Conservation (phyloP, 2,113 vertebrate genomes). For the Tapirus terrestris region DNA sequence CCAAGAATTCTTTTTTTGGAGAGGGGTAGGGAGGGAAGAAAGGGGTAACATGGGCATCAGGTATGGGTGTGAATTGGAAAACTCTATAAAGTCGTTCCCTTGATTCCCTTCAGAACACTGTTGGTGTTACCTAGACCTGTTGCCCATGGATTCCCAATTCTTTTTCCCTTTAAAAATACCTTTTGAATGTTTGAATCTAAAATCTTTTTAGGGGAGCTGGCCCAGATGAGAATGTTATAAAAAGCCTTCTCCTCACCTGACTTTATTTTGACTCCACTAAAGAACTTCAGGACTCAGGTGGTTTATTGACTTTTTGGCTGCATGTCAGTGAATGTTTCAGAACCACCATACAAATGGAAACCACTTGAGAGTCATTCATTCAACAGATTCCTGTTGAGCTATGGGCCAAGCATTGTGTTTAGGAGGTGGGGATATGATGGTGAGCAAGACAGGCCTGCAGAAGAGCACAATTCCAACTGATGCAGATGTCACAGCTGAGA, state of each 20-base stretch:
- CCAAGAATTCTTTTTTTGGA: not conserved
- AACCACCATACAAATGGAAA: not conserved
- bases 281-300: slow-evolving; percentile 52
- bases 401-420: not conserved
- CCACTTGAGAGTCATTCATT: not conserved
- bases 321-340: slow-evolving; percentile 51
- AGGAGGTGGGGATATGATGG: not conserved
- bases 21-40: not conserved
- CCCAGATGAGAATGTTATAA: slow-evolving; percentile 52
- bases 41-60: not conserved
- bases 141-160: slow-evolving; percentile 52
- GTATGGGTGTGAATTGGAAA: not conserved
- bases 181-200: slow-evolving; percentile 65
- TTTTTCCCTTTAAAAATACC: slow-evolving; percentile 42
- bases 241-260: slow-evolving; percentile 52
- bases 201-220: slow-evolving; percentile 53
- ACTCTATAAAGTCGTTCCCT: not conserved
- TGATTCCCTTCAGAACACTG: not conserved
- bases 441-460: not conserved
- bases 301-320: slow-evolving; percentile 55
- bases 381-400: not conserved
- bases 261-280: slow-evolving; percentile 53
- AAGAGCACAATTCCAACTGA: not conserved
- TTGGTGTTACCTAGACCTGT: not conserved
- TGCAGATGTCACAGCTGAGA: not conserved